Conservation (phyloP, 2,888 invertebrate genomes). For the Antheraea yamamai region DNA sequence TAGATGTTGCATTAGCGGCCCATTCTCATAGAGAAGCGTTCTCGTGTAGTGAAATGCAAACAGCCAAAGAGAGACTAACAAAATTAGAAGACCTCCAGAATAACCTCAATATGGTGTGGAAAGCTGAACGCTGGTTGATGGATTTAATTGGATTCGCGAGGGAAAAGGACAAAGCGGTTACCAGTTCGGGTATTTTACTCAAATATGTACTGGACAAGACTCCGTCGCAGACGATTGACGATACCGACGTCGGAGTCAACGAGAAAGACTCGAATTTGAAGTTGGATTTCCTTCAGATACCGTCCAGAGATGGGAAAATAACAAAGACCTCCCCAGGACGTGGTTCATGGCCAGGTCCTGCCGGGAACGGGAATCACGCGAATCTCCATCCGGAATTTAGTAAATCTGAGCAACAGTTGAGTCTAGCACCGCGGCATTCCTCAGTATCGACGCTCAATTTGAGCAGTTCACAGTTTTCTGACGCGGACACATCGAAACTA, state of each 20-base stretch:
- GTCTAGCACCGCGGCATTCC: conserved; percentile 77
- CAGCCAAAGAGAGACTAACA: conserved; percentile 91
- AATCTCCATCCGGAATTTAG: conserved; percentile 87
- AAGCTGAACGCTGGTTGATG: conserved; percentile 97
- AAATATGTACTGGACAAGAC: conserved; percentile 69
- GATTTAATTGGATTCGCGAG: conserved; percentile 97
- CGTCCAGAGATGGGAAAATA: conserved; percentile 87
- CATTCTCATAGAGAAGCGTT: conserved; percentile 97
- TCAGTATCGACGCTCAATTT: conserved; percentile 78
- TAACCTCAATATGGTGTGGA: conserved; percentile 95
- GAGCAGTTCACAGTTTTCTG: conserved; percentile 79
- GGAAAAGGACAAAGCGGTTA: conserved; percentile 82
- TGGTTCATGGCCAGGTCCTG: conserved; percentile 94
- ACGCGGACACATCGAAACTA: conserved; percentile 67
- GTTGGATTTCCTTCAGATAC: conserved; percentile 83
- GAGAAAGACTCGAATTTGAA: conserved; percentile 72
- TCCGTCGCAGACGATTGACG: conserved; percentile 55
- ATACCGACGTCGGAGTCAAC: conserved; percentile 63
- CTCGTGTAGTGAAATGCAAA: conserved; percentile 92
- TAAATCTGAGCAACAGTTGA: conserved; percentile 91
- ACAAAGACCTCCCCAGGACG: conserved; percentile 89
- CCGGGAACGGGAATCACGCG: conserved; percentile 78
- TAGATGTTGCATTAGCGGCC: conserved; percentile 95
- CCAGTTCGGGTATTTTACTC: conserved; percentile 75
- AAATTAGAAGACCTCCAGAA: conserved; percentile 92